Evolutionary conservation across 2,113 vertebrate species (phyloP).

Genomic region (Okapia johnstoni): DNA sequence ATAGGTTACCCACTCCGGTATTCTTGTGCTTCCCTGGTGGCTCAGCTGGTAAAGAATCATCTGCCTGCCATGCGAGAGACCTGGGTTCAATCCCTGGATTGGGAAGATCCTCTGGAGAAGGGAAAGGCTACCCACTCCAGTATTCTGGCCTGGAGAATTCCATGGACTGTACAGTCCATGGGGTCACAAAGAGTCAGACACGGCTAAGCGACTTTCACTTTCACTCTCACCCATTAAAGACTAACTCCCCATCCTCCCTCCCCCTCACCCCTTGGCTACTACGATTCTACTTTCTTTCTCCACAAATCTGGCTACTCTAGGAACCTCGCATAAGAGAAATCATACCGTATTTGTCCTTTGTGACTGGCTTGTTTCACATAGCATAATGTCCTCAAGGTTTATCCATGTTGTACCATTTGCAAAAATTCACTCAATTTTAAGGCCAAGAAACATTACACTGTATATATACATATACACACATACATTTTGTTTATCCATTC

Average conservation of each 20-base stretch:
- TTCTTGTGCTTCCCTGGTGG: not conserved
- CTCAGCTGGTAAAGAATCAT: not conserved
- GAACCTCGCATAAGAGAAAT: not conserved
- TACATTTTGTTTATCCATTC: not conserved
- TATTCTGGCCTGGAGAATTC: not conserved
- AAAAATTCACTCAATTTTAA: not conserved
- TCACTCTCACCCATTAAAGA: not conserved
- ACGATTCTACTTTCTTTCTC: not conserved
- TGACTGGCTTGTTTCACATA: not conserved
- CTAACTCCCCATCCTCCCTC: not conserved
- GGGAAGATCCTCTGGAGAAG: not conserved
- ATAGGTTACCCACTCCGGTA: not conserved
- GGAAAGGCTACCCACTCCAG: not conserved
- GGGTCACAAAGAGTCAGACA: not conserved
- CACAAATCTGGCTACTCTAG: not conserved
- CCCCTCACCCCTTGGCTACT: rapidly evolving
- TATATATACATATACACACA: not conserved
- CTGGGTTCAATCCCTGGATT: not conserved
- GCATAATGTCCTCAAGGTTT: not conserved
- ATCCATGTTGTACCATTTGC: not conserved
- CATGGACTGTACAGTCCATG: not conserved
- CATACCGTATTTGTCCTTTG: not conserved
- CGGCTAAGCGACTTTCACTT: not conserved
- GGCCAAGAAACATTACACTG: not conserved
- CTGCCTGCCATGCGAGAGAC: not conserved